Evolutionary conservation across 2,113 vertebrate species (phyloP), one percentile per base, ranked within the genome.

Genomic region (Herpetotheres cachinnans): DNA sequence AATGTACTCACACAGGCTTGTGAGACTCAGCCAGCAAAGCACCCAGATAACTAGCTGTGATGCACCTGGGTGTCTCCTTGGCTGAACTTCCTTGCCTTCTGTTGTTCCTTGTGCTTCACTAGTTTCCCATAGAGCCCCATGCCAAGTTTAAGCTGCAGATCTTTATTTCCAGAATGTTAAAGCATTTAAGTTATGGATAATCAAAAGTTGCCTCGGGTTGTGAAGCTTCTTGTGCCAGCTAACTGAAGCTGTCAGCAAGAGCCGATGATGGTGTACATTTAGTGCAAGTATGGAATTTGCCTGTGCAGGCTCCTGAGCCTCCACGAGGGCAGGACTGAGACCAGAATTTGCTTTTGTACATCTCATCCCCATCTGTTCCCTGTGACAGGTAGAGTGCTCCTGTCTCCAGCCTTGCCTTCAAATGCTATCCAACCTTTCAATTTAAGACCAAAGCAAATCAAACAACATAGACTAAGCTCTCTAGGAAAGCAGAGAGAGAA

Each of bases 121-220:
- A 67, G 74, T 69, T 96, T 95, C 88, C 56, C 90, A 90, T 58
- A 92, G 78, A 95, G 66, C n/a, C 59, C 30, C 2, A 29, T 82
- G 93, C 89, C 94, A 97, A 95, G 47, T 82, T 86, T 77, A 86
- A 95, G 62, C 70, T 76, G 74, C 50, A 91, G 77, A 93, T 86
- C 90, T 89, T 86, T 50, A 95, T 82, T 96, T 97, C 81, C 85
- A 94, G 88, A 93, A 78, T 93, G 94, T 47, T 90, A 95, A 83
- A 91, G 49, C 88, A 85, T 87, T 86, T 82, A 73, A 88, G 87
- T 27, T 95, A 89, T 76, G 88, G 86, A 93, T 91, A 95, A 94
- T 95, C 86, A 92, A 90, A 91, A 94, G 65, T 82, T 92, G 92
- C 82, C 91, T 96, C 2, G 3, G 73, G 81, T 83, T 91, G 82